Evolutionary conservation across 2,797 vertebrate species (phyloP).

Genomic region (Coreius guichenoti): DNA sequence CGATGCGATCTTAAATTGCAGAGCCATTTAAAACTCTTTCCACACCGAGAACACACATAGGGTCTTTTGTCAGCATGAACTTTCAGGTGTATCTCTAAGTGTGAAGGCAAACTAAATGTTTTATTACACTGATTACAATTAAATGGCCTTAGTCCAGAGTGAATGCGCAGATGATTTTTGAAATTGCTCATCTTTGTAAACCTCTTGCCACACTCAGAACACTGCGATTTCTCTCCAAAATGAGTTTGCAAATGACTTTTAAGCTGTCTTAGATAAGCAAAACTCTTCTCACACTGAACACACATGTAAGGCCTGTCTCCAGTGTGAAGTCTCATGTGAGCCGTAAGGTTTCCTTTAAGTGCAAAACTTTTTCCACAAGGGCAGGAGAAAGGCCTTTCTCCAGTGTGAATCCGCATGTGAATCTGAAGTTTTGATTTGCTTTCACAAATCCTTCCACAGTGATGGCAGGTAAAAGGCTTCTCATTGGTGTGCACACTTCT

Average conservation of each 20-base stretch:
- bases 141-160: constrained; percentile 7
- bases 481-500: constrained; percentile 23
- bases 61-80: constrained; percentile 1
- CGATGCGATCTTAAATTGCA: constrained; percentile 18
- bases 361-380: constrained; percentile 8
- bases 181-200: constrained; percentile 16
- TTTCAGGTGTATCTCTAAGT: constrained; percentile 28
- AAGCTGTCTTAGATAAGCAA: constrained; percentile 17
- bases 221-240: constrained; percentile 13
- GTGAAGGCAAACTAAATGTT: neutral
- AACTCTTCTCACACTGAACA: constrained; percentile 18
- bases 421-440: constrained; percentile 18
- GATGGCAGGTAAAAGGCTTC: constrained; percentile 23
- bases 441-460: constrained; percentile 24
- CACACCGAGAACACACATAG: constrained; percentile 14
- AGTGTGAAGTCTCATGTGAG: constrained; percentile 31
- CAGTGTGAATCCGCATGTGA: constrained; percentile 28
- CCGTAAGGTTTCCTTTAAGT: constrained; percentile 13
- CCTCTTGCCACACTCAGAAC: constrained; percentile 24
- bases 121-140: constrained; percentile 11
- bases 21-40: constrained; percentile 26
- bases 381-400: constrained; percentile 20
- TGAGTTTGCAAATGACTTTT: constrained; percentile 15
- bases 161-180: constrained; percentile 17
- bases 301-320: constrained; percentile 27